Evolutionary conservation across 23 tunicate species (phyloP), one percentile per base, ranked within the genome.

Genomic region (Styela clava): DNA sequence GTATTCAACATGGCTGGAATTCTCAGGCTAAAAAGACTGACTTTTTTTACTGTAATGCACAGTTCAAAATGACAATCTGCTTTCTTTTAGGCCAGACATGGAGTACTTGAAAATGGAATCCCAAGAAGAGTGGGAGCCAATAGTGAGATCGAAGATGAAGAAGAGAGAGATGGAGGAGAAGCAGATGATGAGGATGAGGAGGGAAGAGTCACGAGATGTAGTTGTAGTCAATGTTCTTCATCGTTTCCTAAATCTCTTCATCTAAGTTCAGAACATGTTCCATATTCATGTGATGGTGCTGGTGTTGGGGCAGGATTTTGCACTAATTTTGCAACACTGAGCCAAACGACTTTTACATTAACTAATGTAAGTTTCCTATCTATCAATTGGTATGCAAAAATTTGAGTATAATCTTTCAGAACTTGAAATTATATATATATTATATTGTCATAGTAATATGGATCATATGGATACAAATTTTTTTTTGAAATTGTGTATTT

Each of bases 111-210:
- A 44, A 44, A 44, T 44, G 56, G 56, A 44, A 44, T 44, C 56
- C 7, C 9, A 44, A 44, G 56, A 44, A 44, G 56, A 44, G 71
- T 25, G 71, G 71, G 31, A 29, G 71, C 19, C 12, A 29, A 29
- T 25, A 67, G 71, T 67, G 71, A 67, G 71, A 67, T 67, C 12
- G 71, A 67, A 16, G 31, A 83, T 5, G 23, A 35, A 64, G 94
- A 88, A 28, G 67, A 29, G 20, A 69, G 67, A 27, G 86, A 84
- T 34, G 94, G 84, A 76, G 88, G 87, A 19, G 94, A 88, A 52
- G 88, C 83, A 72, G 88, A 88, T 31, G 61, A 88, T 62, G 92
- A 88, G 29, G 92, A 68, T 25, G 86, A 88, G 18, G 79, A 86
- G 16, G 94, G 83, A 62, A 83, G 76, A 35, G 79, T 78, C 29